Percentiles rank a stretch among this genome's conserved stretches.
These are phyloP conservation scores for Mycalesis mineus DNA, from an alignment of 2,888 invertebrate genomes.

Conservation along the genomic window DNA sequence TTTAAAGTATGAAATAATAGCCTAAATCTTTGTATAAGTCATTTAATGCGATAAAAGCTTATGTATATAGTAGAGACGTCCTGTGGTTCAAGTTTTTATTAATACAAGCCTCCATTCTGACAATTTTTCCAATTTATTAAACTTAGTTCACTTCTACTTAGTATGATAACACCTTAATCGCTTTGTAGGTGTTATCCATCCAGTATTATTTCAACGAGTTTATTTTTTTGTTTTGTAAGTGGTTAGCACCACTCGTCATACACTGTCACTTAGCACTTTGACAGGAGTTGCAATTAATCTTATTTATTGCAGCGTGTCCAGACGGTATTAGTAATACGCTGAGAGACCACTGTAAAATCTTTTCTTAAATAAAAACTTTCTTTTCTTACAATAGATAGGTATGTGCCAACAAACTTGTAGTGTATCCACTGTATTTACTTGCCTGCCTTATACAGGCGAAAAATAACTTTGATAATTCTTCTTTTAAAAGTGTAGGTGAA, in stretches of 20 bases:
- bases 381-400: too few relatives aligned
- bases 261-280: slow-evolving; percentile 29
- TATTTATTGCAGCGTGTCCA: slow-evolving; percentile 19
- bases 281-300: slow-evolving; percentile 28
- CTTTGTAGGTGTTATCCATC: neutral
- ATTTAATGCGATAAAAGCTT: neutral
- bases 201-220: neutral
- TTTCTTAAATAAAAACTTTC: neutral
- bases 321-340: neutral
- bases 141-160: neutral
- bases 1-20: too few relatives aligned
- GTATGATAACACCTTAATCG: neutral
- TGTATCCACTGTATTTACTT: too few relatives aligned
- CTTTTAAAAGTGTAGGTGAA: too few relatives aligned
- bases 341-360: neutral
- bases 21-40: too few relatives aligned
- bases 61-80: neutral
- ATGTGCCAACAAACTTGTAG: too few relatives aligned
- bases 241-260: slow-evolving; percentile 13
- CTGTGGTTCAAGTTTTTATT: neutral
- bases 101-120: neutral
- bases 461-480: too few relatives aligned
- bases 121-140: neutral
- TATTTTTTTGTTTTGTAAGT: slow-evolving; percentile 7
- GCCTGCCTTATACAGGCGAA: too few relatives aligned